Evolutionary conservation across 2,888 invertebrate species (phyloP), one percentile per base, ranked within the genome.

Genomic region (Trichogramma dendrolimi): DNA sequence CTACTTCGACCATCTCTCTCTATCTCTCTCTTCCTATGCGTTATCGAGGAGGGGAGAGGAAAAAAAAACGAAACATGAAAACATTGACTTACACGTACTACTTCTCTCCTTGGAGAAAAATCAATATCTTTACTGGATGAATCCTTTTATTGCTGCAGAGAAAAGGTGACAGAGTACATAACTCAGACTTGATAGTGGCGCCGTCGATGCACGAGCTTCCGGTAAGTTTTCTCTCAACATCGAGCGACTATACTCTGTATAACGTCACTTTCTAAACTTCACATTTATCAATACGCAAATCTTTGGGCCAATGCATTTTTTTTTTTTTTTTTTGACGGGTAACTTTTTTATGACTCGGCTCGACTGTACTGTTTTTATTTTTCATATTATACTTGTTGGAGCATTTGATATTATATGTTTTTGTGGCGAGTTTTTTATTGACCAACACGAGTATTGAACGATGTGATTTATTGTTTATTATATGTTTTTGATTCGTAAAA

Each of bases 201-300:
- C 76, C 78, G 41, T 77, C 77, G 56, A 71, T 78, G 58, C 78
- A 78, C 67, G 78, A 78, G 68, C 73, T 76, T 70, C 76, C 76
- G 75, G 79, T 79, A 71, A 77, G 78, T 74, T 51, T 52, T 55
- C 61, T 61, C 54, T 27, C 27, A 27, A 27, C 27, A 27, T 27
- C 27, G 27, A 27, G 27, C 2, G 8, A n/a, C 8, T 46, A 10
- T 46, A 27, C 27, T 27, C 27, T 27, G 3, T 27, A 27, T 27
- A 27, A 27, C 27, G 27, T 27, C 27, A 61, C 60, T 63, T 58
- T 50, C 55, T 55, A 58, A 60, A 58, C 60, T 48, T 60, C 54
- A 60, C 56, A 8, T 60, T 58, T 60, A 48, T 48, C 58, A 47
- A 55, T 60, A 62, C 62, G 57, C 60, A 62, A 48, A 64, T 63